Evolutionary conservation across 1,140 invertebrate genomes (phyloP), one percentile per base, ranked within the genome.

Genomic region (Papilio polytes): DNA sequence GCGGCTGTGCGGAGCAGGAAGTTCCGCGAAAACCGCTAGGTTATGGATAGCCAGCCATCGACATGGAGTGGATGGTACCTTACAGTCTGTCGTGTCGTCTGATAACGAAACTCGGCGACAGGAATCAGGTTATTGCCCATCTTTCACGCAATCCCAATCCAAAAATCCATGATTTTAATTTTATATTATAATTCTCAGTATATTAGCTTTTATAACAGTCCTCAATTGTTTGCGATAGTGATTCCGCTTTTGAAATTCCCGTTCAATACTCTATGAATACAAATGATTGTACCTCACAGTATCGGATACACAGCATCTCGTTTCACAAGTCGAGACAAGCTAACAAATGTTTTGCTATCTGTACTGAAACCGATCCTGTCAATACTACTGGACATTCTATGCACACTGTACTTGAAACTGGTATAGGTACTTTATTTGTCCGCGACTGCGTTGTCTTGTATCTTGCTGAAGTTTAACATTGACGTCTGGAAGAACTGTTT

Each of bases 281-380:
- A 56, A 31, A 66, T 66, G 12, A 12, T 36, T 15, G 22, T 63
- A 13, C 59, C 20, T 63, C 63, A 36, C 26, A 3, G 26, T 66
- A 66, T 31, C 22, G 10, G 63, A 66, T 66, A 36, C 22, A 66
- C 26, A 26, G 63, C 26, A 66, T 26, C 63, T 66, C 22, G 63
- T 66, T 66, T 66, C 26, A 66, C 63, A 66, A 31, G 26, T 66
- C 22, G 59, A 66, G 20, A 59, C 59, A 63, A 63, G 63, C 15
- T 70, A 70, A 70, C 63, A 70, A 70, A 70, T 70, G 63, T 70
- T 70, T 70, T 31, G 63, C 63, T 70, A 70, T 70, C 63, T 31
- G 22, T 70, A 70, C 63, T 36, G 26, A 31, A 70, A 70, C 63
- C 63, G 63, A 70, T 31, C n/a, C 26, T 31, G 63, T 70, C 63